Base-by-base conservation (phyloP, 2,888 invertebrate species). In the Synergus laeviventris region DNA sequence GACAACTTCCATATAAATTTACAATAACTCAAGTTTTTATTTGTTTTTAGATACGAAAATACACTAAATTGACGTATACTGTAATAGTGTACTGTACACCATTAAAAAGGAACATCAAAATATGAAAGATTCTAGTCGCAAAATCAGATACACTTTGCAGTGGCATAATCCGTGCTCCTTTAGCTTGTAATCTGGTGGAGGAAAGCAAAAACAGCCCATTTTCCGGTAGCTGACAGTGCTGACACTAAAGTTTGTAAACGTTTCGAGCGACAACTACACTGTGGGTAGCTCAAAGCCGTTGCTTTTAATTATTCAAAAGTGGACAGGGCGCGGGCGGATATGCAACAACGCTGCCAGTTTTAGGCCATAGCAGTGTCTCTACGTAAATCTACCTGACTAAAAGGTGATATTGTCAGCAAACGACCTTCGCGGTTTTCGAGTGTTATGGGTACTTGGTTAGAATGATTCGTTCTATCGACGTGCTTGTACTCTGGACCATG, bases 391-490 rank as follows among this genome's bases (percentile, higher is more conserved):
- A 21, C 8, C 45, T 66, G 45, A 45, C 66, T 66, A 45, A 24
- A 66, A 31, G 45, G 14, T 24, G 24, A 66, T 66, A 66, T 42
- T 42, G 66, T 16, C 45, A 45, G 16, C 45, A 78, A 77, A 79
- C 78, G 76, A 45, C 79, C 66, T 80, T 76, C 74, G 76, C 76
- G 79, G 78, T 77, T 75, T 78, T 81, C 78, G 79, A 83, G 81
- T 82, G n/a, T n/a, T n/a, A 16, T 42, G 45, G 77, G 76, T 75
- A 81, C 79, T 83, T 81, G 75, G 82, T 82, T 83, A 81, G 83
- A 84, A 83, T 83, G 81, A 83, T 82, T 83, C 82, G 77, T 79
- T 79, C 79, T 77, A 73, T 76, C 78, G 77, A 62, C 66, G 62
- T 38, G 18, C 62, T n/a, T 60, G 60, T 38, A 14, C 62, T n/a